phyloP scores from a whole-genome alignment of 1,140 invertebrate species.

The Drosophila ironensis region DNA sequence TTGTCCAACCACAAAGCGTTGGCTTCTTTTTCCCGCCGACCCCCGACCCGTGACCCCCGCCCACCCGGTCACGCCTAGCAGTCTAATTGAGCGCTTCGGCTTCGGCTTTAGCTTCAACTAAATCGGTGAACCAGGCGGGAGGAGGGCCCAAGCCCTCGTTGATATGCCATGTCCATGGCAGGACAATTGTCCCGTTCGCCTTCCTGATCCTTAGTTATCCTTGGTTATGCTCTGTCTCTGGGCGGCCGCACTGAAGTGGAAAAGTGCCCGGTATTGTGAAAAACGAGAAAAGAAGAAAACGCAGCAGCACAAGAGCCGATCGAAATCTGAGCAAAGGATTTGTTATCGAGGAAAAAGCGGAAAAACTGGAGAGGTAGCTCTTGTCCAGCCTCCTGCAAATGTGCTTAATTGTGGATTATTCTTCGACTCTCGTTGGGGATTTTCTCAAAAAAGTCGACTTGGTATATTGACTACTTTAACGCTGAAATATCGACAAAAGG shows the following conservation, averaged over 20 bases:
- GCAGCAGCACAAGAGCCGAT: background rate
- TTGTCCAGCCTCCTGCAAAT: background rate
- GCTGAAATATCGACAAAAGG: too few species aligned
- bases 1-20: conserved; percentile 22
- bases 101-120: conserved; percentile 10
- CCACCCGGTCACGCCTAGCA: conserved; percentile 3
- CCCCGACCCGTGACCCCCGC: background rate
- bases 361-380: background rate
- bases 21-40: background rate
- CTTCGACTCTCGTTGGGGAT: too few species aligned
- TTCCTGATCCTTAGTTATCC: conserved; percentile 50
- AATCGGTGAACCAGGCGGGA: too few species aligned
- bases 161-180: background rate
- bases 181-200: conserved; percentile 39
- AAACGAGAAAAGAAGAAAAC: background rate
- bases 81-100: conserved; percentile 51
- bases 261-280: conserved; percentile 12
- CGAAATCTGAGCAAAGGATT: background rate
- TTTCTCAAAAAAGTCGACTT: too few species aligned
- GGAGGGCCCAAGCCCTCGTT: too few species aligned
- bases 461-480: too few species aligned
- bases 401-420: too few species aligned
- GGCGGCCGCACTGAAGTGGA: conserved; percentile 16
- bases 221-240: conserved; percentile 21
- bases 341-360: background rate